These are phyloP conservation scores for Ganaspis sp. DNA, from an alignment of 1,140 invertebrate species.

Conservation along the genomic window DNA sequence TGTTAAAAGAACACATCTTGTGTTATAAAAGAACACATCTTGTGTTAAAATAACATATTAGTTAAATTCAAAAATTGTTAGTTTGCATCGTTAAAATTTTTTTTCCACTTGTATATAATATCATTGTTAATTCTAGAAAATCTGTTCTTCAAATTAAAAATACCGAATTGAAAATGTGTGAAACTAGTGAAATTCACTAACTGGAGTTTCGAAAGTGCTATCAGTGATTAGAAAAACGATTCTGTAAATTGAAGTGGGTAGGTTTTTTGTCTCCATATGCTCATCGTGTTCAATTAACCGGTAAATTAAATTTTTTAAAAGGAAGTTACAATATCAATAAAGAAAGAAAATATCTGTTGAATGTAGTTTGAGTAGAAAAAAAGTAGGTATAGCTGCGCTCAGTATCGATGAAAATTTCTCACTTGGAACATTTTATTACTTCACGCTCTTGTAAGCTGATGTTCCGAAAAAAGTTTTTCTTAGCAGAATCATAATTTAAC, in stretches of 20 bases:
- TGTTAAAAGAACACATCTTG: too few species aligned
- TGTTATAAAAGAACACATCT: too few species aligned
- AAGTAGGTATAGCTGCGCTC: background rate
- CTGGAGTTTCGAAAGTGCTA: too few species aligned
- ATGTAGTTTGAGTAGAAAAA: background rate
- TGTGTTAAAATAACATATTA: too few species aligned
- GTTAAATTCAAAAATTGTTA: too few species aligned
- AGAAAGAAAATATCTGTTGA: conserved; percentile 1
- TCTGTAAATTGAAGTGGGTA: background rate
- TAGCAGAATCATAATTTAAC: conserved; percentile 24
- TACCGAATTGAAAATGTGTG: too few species aligned
- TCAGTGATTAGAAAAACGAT: too few species aligned
- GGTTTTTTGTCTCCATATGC: background rate
- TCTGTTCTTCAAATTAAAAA: too few species aligned
- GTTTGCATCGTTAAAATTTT: too few species aligned
- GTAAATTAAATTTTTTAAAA: conserved; percentile 10
- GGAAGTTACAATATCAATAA: conserved; percentile 10
- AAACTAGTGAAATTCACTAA: too few species aligned
- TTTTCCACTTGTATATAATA: too few species aligned
- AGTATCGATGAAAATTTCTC: background rate
- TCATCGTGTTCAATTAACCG: background rate
- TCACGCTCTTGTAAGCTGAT: background rate
- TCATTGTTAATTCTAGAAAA: too few species aligned
- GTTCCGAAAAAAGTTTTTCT: background rate
- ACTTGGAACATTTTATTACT: background rate